phyloP scores from a whole-genome alignment of 1,140 invertebrate species.

The Harlomillsia oculata region DNA sequence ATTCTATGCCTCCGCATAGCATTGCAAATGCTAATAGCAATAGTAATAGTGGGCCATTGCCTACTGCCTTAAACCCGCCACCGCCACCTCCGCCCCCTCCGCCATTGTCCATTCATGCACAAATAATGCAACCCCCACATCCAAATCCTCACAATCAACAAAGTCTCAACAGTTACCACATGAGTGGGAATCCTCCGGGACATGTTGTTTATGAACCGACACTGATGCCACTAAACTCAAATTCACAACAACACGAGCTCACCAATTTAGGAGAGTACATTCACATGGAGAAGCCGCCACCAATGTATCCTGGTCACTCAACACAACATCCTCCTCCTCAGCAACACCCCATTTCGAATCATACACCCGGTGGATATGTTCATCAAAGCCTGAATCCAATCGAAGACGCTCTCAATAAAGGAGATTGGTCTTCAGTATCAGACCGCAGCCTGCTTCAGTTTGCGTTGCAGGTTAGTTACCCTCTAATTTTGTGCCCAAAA shows the following conservation, averaged over 20 bases:
- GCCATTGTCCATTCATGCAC: conserved; percentile 3
- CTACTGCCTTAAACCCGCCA: conserved; percentile 16
- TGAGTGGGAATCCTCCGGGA: conserved; percentile 23
- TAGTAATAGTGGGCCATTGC: conserved; percentile 20
- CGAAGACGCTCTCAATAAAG: conserved; percentile 32
- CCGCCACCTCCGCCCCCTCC: conserved; percentile 19
- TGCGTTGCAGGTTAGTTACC: conserved; percentile 34
- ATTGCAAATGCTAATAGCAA: conserved; percentile 10
- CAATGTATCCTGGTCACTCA: conserved; percentile 33
- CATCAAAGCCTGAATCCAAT: conserved; percentile 30
- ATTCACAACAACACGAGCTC: conserved; percentile 26
- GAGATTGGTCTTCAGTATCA: conserved; percentile 33
- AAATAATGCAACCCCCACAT: conserved; percentile 12
- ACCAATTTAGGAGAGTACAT: conserved; percentile 29
- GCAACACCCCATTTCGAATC: conserved; percentile 24
- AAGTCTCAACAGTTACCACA: conserved; percentile 34
- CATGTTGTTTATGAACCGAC: conserved; percentile 26
- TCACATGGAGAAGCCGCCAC: conserved; percentile 30
- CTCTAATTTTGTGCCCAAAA: not conserved
- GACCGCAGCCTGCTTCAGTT: conserved; percentile 32
- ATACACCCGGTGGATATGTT: conserved; percentile 15
- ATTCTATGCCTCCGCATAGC: not conserved
- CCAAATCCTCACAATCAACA: conserved; percentile 17
- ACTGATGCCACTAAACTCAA: conserved; percentile 17
- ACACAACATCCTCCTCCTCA: conserved; percentile 9